A percentile compares a stretch with the other conserved stretches of the same genome.
Conservation (phyloP, 2,797 vertebrate genomes). For the Hippopotamyrus pictus region DNA sequence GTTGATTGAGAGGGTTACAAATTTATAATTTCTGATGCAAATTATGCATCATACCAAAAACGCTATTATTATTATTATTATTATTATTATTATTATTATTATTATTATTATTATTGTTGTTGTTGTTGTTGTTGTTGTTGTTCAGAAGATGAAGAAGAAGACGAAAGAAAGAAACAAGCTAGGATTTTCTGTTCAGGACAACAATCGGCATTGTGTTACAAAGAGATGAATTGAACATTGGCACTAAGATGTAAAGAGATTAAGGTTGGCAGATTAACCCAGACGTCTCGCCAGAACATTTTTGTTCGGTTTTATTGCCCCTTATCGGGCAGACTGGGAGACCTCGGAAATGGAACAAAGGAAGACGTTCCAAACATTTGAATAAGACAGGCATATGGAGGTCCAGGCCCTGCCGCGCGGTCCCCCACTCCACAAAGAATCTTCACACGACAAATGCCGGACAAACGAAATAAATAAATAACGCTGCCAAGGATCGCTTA, state of each 20-base stretch:
- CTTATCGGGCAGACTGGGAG: conserved; percentile 54
- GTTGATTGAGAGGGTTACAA: not conserved
- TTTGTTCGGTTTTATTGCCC: conserved; percentile 51
- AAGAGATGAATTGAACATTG: conserved; percentile 38
- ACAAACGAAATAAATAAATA: conserved; percentile 33
- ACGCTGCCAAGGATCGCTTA: conserved; percentile 28
- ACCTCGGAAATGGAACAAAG: conserved; percentile 68
- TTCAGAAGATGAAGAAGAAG: not conserved
- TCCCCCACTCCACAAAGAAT: conserved; percentile 45
- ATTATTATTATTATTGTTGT: not conserved
- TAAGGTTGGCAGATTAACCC: conserved; percentile 51
- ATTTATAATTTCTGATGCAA: not conserved
- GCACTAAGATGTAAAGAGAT: conserved; percentile 58
- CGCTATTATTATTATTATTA: not conserved
- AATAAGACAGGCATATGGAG: conserved; percentile 53
- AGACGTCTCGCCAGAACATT: conserved; percentile 66
- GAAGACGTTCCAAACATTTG: conserved; percentile 47
- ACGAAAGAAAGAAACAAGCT: conserved; percentile 36
- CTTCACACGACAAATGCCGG: conserved; percentile 45
- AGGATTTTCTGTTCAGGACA: conserved; percentile 54
- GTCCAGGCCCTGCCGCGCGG: conserved; percentile 33
- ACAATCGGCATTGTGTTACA: conserved; percentile 59
- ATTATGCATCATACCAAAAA: not conserved
- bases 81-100: not conserved
- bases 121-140: not conserved